Base-by-base conservation (phyloP, 2,888 invertebrate species). In the Eupithecia inturbata region DNA sequence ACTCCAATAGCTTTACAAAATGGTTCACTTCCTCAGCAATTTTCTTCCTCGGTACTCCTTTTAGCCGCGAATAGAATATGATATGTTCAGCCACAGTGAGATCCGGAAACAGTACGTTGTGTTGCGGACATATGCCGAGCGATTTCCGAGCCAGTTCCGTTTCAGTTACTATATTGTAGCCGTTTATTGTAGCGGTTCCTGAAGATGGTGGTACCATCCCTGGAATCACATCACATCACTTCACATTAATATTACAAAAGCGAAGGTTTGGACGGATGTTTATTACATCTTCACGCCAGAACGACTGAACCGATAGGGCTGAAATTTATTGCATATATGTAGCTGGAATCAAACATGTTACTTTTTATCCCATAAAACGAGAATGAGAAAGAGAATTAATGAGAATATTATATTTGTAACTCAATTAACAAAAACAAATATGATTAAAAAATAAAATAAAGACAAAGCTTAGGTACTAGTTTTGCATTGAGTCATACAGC, bases 71-170 rank as follows among this genome's bases (percentile, higher is more conserved):
- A 86, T 97, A 98, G 92, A 98, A 98, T 79, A 96, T 95, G 60
- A 98, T 95, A 88, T 98, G 98, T 88, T 98, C 98, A 16, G 95
- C 95, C 7, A 98, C 98, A 0, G 98, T 98, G 69, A 98, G 93
- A 78, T 97, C 97, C 62, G 97, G 97, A 88, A 98, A 98, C 26
- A 98, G 94, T 3, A 98, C 96, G 91, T 98, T 97, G 88, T 98
- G 97, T 85, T 98, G 98, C 0, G 98, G 98, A 91, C 97, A 98
- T 36, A 97, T 95, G 1, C 98, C 98, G 53, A 98, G 91, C 49
- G 97, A 97, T 79, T 95, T 95, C n/a, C 97, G 95, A 0, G 97
- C 97, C 14, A 92, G 94, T 26, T 94, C 92, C 71, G 97, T 96
- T 81, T 97, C 96, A 0, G 93, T 95, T 36, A 96, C 94, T 78